Percentiles rank a stretch among this genome's conserved stretches.
These are phyloP conservation scores for Gymnoscelis rufifasciata DNA, from an alignment of 2,888 invertebrate species.

Conservation along the genomic window DNA sequence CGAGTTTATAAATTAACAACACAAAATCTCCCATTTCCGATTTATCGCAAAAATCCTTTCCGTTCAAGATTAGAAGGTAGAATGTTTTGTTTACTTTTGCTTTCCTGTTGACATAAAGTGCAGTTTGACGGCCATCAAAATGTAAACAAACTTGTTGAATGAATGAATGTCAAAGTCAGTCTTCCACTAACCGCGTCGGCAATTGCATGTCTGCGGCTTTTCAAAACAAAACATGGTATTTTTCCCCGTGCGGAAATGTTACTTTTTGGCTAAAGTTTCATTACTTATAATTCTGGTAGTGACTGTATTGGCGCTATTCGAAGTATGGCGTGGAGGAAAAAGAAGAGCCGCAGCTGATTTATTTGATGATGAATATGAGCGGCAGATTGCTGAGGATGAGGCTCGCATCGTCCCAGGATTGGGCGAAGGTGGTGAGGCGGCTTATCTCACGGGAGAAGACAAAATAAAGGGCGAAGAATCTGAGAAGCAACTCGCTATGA, in stretches of 20 bases:
- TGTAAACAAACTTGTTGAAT: slow-evolving; percentile 26
- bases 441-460: slow-evolving; percentile 82
- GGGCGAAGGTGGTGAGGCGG: slow-evolving; percentile 85
- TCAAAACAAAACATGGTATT: slow-evolving; percentile 45
- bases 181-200: slow-evolving; percentile 38
- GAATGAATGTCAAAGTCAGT: slow-evolving; percentile 50
- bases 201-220: slow-evolving; percentile 27
- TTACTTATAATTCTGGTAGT: slow-evolving; percentile 53
- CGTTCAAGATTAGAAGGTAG: slow-evolving; percentile 9
- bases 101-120: slow-evolving; percentile 58
- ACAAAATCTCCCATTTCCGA: too few species aligned
- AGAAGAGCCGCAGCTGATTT: slow-evolving; percentile 41
- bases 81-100: slow-evolving; percentile 76
- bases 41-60: not conserved
- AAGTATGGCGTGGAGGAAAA: slow-evolving; percentile 67
- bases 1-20: too few species aligned
- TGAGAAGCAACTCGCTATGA: slow-evolving; percentile 90
- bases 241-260: slow-evolving; percentile 66
- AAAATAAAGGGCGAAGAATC: slow-evolving; percentile 83
- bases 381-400: slow-evolving; percentile 80
- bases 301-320: slow-evolving; percentile 55
- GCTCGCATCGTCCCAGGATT: slow-evolving; percentile 82
- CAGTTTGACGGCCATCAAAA: slow-evolving; percentile 22
- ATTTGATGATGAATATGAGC: slow-evolving; percentile 58
- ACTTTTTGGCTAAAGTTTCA: slow-evolving; percentile 54